Evolutionary conservation across 2,888 invertebrate species (phyloP), one percentile per base, ranked within the genome.

Genomic region (Endomychus coccineus): DNA sequence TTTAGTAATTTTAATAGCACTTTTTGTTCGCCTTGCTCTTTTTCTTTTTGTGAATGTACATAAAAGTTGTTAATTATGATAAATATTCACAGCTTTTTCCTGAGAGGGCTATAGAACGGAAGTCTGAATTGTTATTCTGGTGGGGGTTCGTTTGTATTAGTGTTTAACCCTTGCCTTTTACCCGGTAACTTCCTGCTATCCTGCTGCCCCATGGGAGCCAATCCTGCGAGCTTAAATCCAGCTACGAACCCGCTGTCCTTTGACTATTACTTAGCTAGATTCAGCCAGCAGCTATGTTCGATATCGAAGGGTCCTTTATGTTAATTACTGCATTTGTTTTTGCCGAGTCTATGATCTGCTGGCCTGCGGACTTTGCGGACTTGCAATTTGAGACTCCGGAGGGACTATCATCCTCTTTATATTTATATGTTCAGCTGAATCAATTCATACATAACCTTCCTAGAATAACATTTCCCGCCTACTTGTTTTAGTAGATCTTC

Each of bases 31-130:
- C 53, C 54, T 52, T 56, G 47, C 55, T 54, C 59, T 58, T 59
- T 59, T 62, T 59, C 58, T 59, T 60, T 61, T 59, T 59, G 54
- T 54, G 50, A 51, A 52, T 56, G 56, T 58, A 56, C 62, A 64
- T 65, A 62, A 66, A 66, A 64, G 62, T 66, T 63, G 65, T 66
- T 66, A 66, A 66, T 66, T 66, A 65, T 66, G 65, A 66, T 66
- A 66, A 66, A 66, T 66, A 66, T 65, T 64, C 64, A 59, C 63
- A 58, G 63, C 63, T 66, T 66, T 66, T 66, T 66, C 65, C 66
- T 66, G 62, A 56, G 65, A 66, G 65, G 62, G 63, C 61, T 62
- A 64, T 65, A 64, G 62, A 60, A 57, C 62, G 62, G 63, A 66
- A 62, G 63, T 57, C 58, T 54, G 61, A 59, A 65, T 65, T 66